Base-by-base conservation (phyloP, 2,888 invertebrate genomes). In the Acheta domesticus region DNA sequence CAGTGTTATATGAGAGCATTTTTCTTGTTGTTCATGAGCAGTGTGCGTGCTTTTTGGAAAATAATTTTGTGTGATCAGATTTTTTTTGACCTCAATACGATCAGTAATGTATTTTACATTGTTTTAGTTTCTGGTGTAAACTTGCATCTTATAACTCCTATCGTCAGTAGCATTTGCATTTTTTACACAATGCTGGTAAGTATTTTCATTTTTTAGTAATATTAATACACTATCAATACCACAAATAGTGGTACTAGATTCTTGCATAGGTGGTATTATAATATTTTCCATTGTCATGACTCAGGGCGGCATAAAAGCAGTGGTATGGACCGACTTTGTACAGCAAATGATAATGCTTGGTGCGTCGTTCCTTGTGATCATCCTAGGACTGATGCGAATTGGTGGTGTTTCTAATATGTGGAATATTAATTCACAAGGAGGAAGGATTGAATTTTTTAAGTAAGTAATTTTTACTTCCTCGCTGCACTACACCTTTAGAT, bases 261-360 rank as follows among this genome's bases (percentile, higher is more conserved):
- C 62, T 16, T 12, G 62, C 16, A 12, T 8, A 36, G 36, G 8
- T 36, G 4, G 8, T 36, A 36, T 36, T 36, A 62, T 49, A 49
- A 76, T 36, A 48, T 79, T 77, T 20, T 78, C 86, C 36, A 8
- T 5, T 36, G 5, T 36, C 87, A 36, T 36, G 36, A 5, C 8
- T 36, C 8, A 88, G 88, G 88, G 88, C 77, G 89, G 89, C 50
- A 85, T 89, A 75, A 88, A 88, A 82, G 89, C 89, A 1, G 89
- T 89, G 2, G 87, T 89, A 21, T 89, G 89, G 89, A 89, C 89
- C 1, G 89, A 89, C 83, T 88, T 88, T 1, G 84, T 89, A 11
- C 89, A 89, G 83, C 87, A 86, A 1, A 83, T 82, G 12, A 85
- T 88, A 11, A 86, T 88, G 85, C 83, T 89, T 0, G 86, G 86